Percentiles rank a stretch among this genome's conserved stretches.
Conservation (phyloP, 2,797 vertebrate species). For the Scomberomorus guttatus region DNA sequence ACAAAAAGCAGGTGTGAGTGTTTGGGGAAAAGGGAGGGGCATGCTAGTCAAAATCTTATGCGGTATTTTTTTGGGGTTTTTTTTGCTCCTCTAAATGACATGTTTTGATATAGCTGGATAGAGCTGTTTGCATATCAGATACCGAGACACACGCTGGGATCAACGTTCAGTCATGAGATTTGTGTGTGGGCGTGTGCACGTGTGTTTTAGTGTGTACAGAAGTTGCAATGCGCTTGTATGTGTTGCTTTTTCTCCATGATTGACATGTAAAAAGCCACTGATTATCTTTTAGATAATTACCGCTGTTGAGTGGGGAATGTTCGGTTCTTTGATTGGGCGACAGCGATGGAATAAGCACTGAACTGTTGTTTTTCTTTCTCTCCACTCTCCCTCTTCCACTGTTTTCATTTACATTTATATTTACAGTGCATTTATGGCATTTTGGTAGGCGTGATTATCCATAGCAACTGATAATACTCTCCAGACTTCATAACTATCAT, state of each 20-base stretch:
- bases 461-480: not conserved
- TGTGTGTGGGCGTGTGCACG: conserved; percentile 24
- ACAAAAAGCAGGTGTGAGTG: conserved; percentile 52
- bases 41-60: conserved; percentile 13
- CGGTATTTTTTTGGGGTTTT: not conserved
- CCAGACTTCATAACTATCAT: conserved; percentile 20
- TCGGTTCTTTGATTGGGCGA: conserved; percentile 50
- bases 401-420: conserved; percentile 38
- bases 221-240: conserved; percentile 17
- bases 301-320: conserved; percentile 48
- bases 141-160: conserved; percentile 50
- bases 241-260: conserved; percentile 43
- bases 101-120: conserved; percentile 60
- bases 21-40: conserved; percentile 17
- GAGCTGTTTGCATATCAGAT: conserved; percentile 62
- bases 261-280: conserved; percentile 67
- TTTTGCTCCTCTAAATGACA: conserved; percentile 60
- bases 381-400: conserved; percentile 2
- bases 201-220: conserved; percentile 17
- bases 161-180: conserved; percentile 41
- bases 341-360: conserved; percentile 34
- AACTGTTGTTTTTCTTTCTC: conserved; percentile 40
- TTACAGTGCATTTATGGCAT: conserved; percentile 13
- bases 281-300: conserved; percentile 75
- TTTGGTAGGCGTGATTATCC: conserved; percentile 12